Conservation (phyloP, 2,888 invertebrate species). For the Neoitamus cyanurus region DNA sequence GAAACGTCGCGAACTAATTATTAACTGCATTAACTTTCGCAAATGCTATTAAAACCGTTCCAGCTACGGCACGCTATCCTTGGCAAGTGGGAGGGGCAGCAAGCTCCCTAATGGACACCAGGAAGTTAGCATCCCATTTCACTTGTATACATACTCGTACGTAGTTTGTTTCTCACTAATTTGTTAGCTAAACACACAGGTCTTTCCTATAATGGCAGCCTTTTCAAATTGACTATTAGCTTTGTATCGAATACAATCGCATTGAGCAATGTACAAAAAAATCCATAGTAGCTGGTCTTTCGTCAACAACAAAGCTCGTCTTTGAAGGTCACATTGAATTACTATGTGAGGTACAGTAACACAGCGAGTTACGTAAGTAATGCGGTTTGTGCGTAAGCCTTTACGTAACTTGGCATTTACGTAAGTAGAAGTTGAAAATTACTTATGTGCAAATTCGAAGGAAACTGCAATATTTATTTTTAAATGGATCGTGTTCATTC, state of each 20-base stretch:
- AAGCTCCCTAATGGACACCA: not conserved
- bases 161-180: not conserved
- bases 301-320: no score
- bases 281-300: no score
- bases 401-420: no score
- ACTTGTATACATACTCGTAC: not conserved
- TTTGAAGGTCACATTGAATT: no score
- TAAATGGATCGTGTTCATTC: no score
- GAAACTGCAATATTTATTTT: no score
- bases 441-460: no score
- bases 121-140: not conserved
- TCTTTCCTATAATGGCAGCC: not conserved
- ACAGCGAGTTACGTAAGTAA: no score
- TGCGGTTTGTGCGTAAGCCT: no score
- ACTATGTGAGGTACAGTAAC: no score
- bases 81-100: not conserved
- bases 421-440: no score
- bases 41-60: not conserved
- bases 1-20: not conserved
- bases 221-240: not conserved
- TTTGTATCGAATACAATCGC: not conserved
- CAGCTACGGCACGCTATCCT: not conserved
- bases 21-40: not conserved
- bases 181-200: not conserved
- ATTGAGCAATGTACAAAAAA: no score